Percentiles rank a stretch among this genome's conserved stretches.
phyloP scores from a whole-genome alignment of 2,113 vertebrate species.

The Archilochus colubris region DNA sequence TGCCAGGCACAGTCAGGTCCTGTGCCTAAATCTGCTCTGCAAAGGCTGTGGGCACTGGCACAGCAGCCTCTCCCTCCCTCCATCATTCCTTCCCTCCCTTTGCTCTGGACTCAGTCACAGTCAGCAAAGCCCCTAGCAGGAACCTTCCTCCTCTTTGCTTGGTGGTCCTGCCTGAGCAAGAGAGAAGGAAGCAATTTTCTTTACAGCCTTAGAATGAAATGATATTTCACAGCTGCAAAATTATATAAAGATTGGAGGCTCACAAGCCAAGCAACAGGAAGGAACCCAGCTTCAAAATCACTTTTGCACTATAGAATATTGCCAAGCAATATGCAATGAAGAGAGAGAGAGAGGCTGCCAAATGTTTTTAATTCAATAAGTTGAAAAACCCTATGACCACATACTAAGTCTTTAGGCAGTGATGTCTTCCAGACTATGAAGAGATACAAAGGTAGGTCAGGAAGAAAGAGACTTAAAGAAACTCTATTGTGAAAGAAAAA shows the following conservation, averaged over 20 bases:
- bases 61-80: background rate
- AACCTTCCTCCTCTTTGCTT: background rate
- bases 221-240: constrained; percentile 11
- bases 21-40: background rate
- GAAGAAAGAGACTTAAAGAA: background rate
- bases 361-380: background rate
- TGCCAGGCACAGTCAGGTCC: fast-evolving
- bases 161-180: background rate
- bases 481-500: background rate
- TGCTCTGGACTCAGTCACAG: background rate
- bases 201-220: background rate
- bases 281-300: background rate
- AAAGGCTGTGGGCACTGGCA: background rate
- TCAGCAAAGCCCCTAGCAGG: background rate
- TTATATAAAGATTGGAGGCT: background rate
- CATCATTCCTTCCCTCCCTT: too few species aligned
- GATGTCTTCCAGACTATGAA: background rate
- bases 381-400: background rate
- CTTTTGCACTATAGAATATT: background rate
- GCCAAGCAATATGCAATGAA: background rate
- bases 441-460: background rate
- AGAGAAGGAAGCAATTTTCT: background rate
- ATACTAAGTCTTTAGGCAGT: background rate
- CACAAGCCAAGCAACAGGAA: background rate
- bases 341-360: background rate